phyloP scores from a whole-genome alignment of 2,113 vertebrate genomes.

The Cygnus atratus region DNA sequence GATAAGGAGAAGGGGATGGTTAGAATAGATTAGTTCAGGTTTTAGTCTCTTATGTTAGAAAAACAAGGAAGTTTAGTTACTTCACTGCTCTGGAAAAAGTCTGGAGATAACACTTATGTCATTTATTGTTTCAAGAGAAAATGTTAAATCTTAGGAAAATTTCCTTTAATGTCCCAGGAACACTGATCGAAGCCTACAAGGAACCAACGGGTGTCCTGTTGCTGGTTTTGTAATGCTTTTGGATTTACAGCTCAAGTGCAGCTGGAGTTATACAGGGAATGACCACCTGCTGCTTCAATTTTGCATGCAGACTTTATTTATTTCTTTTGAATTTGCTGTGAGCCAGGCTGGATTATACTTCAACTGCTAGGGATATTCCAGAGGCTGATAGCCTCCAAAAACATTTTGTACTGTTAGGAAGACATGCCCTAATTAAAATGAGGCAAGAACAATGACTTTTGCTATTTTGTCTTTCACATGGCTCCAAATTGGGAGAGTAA shows the following conservation, averaged over 20 bases:
- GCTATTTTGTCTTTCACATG: neutral
- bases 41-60: slow-evolving; percentile 37
- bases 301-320: slow-evolving; percentile 60
- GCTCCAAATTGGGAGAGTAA: neutral
- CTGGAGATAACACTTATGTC: slow-evolving; percentile 45
- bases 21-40: slow-evolving; percentile 66
- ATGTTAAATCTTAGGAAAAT: slow-evolving; percentile 34
- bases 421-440: neutral
- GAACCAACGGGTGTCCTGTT: slow-evolving; percentile 10
- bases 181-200: neutral
- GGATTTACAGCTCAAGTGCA: slow-evolving; percentile 60
- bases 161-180: slow-evolving; percentile 42
- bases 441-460: neutral
- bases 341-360: slow-evolving; percentile 42
- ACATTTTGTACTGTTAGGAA: slow-evolving; percentile 23
- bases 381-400: slow-evolving; percentile 20
- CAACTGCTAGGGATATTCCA: slow-evolving; percentile 26
- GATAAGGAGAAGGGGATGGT: slow-evolving; percentile 50
- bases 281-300: slow-evolving; percentile 66
- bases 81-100: slow-evolving; percentile 36
- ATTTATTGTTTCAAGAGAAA: slow-evolving; percentile 60
- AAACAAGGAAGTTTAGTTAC: slow-evolving; percentile 51
- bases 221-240: slow-evolving; percentile 51
- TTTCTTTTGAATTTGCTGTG: slow-evolving; percentile 38
- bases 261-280: slow-evolving; percentile 49